phyloP scores from a whole-genome alignment of 2,113 vertebrate genomes.

The Bothrops jararaca region DNA sequence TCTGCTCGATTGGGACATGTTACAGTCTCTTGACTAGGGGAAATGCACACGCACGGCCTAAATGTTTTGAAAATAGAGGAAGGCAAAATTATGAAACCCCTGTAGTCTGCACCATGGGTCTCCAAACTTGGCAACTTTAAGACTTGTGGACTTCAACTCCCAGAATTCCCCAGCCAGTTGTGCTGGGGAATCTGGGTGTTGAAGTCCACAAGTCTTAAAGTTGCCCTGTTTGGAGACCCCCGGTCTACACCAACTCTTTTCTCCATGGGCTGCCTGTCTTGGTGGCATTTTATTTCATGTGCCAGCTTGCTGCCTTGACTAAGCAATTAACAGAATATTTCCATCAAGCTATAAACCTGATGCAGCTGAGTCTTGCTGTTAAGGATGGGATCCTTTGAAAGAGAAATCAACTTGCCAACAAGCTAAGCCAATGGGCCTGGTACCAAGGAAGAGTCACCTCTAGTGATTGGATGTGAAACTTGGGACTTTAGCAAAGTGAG shows the following conservation, averaged over 20 bases:
- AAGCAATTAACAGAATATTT: background rate
- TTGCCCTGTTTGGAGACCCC: too few species aligned
- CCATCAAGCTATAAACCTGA: background rate
- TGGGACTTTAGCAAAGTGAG: background rate
- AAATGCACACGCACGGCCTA: background rate
- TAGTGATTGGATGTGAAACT: background rate
- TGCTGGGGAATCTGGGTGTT: too few species aligned
- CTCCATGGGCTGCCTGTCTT: background rate
- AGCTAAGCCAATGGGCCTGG: background rate
- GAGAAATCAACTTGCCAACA: background rate
- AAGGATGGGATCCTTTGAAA: background rate
- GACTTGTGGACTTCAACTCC: too few species aligned
- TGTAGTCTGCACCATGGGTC: too few species aligned
- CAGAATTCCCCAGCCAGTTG: too few species aligned
- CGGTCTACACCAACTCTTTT: background rate
- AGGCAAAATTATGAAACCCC: background rate
- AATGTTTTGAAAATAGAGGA: background rate
- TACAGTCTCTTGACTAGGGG: background rate
- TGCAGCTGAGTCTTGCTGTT: background rate
- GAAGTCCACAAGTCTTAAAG: too few species aligned
- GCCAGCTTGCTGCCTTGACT: background rate
- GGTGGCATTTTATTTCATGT: background rate
- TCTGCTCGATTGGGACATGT: background rate
- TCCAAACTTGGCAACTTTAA: too few species aligned
- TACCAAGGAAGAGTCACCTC: background rate